A percentile compares a stretch with the other conserved stretches of the same genome.
These are phyloP conservation scores for Zosterops pallidus DNA, from an alignment of 2,113 vertebrate species.

Conservation along the genomic window DNA sequence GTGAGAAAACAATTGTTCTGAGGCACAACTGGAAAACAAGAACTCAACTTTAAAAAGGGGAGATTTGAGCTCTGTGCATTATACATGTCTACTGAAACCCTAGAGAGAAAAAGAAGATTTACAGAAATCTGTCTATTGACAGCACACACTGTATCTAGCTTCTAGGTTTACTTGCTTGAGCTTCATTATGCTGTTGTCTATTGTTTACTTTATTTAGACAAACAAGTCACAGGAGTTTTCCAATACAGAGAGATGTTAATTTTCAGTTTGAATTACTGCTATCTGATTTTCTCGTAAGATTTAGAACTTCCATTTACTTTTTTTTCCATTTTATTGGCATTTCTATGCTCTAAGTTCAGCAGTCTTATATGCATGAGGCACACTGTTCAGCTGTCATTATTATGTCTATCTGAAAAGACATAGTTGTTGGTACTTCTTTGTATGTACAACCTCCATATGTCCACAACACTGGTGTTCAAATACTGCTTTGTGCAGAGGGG, in stretches of 20 bases:
- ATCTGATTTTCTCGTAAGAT: background rate
- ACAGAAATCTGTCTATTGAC: background rate
- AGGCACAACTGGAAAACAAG: background rate
- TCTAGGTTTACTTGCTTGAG: background rate
- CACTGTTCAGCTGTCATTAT: background rate
- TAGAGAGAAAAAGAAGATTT: background rate
- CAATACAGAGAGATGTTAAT: background rate
- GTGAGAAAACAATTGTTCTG: background rate
- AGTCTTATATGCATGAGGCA: background rate
- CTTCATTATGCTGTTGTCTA: background rate
- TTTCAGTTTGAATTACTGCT: background rate
- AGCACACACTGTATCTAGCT: background rate
- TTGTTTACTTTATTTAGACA: background rate
- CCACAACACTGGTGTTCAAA: background rate
- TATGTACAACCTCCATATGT: background rate
- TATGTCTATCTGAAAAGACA: background rate
- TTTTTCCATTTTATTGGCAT: background rate
- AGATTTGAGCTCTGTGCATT: background rate
- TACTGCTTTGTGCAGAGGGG: background rate
- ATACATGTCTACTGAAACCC: background rate
- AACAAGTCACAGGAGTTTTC: background rate
- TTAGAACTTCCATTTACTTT: background rate
- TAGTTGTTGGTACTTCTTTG: background rate
- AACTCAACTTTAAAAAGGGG: background rate
- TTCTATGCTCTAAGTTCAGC: background rate